Conservation (phyloP, 2,888 invertebrate genomes). For the Didymodactylos carnosus region DNA sequence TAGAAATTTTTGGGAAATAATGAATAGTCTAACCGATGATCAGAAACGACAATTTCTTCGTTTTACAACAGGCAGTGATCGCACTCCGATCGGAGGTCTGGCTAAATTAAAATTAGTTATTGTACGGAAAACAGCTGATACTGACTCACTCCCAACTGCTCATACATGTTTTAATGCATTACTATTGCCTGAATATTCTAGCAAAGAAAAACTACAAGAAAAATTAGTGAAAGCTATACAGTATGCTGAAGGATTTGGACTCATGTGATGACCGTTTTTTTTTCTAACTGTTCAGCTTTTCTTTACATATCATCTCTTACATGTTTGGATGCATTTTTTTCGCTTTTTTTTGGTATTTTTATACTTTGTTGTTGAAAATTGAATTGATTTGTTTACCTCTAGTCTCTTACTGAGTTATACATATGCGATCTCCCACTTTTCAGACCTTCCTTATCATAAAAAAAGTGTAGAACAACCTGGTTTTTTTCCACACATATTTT, state of each 20-base stretch:
- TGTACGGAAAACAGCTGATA: conserved; percentile 72
- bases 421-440: no score
- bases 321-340: no score
- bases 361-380: no score
- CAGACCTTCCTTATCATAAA: no score
- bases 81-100: conserved; percentile 76
- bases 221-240: conserved; percentile 75
- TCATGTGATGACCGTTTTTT: no score
- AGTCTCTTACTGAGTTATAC: no score
- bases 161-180: conserved; percentile 89
- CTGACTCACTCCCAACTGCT: conserved; percentile 73
- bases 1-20: conserved; percentile 38
- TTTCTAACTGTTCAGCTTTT: no score
- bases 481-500: no score
- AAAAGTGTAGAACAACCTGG: no score
- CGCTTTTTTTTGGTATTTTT: no score
- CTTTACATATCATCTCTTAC: no score
- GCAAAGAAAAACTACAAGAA: conserved; percentile 64
- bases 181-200: conserved; percentile 66
- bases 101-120: conserved; percentile 68
- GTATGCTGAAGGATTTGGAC: conserved; percentile 84
- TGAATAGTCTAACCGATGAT: conserved; percentile 57
- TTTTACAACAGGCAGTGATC: conserved; percentile 76
- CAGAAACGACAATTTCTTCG: conserved; percentile 66
- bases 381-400: no score